Conservation (phyloP, 2,113 vertebrate genomes). For the Brachypteracias leptosomus region DNA sequence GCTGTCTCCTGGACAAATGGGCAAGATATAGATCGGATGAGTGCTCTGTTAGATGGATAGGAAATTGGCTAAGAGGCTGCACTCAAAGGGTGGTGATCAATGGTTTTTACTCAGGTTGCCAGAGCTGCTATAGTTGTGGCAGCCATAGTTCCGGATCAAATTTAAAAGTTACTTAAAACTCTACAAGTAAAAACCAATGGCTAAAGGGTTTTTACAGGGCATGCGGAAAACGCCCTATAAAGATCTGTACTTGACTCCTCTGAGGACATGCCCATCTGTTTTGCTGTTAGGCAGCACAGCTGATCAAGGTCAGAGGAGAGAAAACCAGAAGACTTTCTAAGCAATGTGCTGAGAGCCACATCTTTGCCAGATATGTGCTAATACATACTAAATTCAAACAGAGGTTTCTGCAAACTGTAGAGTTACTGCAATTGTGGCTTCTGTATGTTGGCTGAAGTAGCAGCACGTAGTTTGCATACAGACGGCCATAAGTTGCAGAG, state of each 20-base stretch:
- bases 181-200: not conserved
- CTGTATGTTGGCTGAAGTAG: not conserved
- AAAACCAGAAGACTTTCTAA: not conserved
- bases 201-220: not conserved
- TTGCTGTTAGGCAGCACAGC: not conserved
- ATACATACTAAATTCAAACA: not conserved
- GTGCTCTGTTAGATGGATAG: not conserved
- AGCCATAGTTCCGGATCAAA: not conserved
- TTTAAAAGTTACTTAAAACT: not conserved
- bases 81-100: not conserved
- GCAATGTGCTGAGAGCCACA: not conserved
- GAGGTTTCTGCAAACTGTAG: not conserved
- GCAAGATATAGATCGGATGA: not conserved
- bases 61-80: not conserved
- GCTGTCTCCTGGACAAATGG: not conserved
- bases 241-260: not conserved
- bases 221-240: not conserved
- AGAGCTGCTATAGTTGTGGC: not conserved
- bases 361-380: not conserved
- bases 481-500: not conserved
- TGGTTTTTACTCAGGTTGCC: not conserved
- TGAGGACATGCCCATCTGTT: not conserved
- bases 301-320: not conserved
- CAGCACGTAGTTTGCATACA: not conserved
- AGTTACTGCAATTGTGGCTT: not conserved